Evolutionary conservation across 2,113 vertebrate species (phyloP).

Genomic region (Channa maculata): DNA sequence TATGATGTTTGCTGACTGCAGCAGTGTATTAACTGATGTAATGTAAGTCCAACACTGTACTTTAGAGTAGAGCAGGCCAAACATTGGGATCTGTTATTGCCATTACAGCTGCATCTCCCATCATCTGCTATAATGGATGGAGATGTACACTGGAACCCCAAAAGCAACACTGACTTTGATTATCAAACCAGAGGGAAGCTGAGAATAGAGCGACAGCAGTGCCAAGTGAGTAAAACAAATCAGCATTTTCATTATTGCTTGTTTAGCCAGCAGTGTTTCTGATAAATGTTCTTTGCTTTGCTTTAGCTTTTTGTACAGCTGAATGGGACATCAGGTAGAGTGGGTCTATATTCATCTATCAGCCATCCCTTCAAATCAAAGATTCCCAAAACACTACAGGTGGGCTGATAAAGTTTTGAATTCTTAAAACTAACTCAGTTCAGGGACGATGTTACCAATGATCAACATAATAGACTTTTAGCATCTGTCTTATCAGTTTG

Average conservation of each 20-base stretch:
- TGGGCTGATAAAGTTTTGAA: conserved; percentile 21
- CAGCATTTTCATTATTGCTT: neutral
- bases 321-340: conserved; percentile 70
- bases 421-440: too few relatives aligned
- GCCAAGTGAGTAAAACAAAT: conserved; percentile 82
- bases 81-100: conserved; percentile 46
- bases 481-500: neutral
- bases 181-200: conserved; percentile 72
- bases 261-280: neutral
- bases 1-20: neutral
- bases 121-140: conserved; percentile 79
- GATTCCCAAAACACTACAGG: conserved; percentile 78
- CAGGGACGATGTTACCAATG: too few relatives aligned
- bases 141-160: conserved; percentile 75
- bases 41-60: conserved; percentile 13
- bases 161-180: conserved; percentile 71
- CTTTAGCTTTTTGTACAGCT: conserved; percentile 74
- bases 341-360: conserved; percentile 70
- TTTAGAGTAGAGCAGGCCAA: conserved; percentile 38
- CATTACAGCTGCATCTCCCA: conserved; percentile 82
- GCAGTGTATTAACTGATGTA: neutral
- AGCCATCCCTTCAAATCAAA: conserved; percentile 72
- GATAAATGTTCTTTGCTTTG: conserved; percentile 1
- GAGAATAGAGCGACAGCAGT: conserved; percentile 72
- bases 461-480: neutral